Percentiles rank a stretch among this genome's conserved stretches.
These are phyloP conservation scores for Parus major DNA, from an alignment of 2,113 vertebrate species.

Conservation along the genomic window DNA sequence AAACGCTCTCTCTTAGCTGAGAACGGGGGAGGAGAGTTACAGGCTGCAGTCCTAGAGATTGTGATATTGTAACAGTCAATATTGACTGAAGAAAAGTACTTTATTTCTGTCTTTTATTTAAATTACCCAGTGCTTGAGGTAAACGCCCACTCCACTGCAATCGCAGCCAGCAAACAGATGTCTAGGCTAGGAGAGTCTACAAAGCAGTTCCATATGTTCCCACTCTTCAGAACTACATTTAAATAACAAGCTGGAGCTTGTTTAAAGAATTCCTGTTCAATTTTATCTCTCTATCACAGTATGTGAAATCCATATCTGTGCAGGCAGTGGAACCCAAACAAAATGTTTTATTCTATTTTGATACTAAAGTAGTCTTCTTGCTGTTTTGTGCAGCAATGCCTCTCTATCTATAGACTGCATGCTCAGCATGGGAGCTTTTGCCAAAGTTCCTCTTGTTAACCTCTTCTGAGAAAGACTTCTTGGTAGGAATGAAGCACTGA, in stretches of 20 bases:
- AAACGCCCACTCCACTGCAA: background rate
- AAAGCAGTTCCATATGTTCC: slow-evolving; percentile 56
- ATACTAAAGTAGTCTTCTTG: background rate
- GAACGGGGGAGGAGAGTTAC: background rate
- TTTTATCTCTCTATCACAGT: background rate
- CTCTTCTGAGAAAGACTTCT: background rate
- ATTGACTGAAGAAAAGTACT: background rate
- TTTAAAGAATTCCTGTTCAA: background rate
- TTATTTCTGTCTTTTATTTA: slow-evolving; percentile 11
- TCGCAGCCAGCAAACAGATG: slow-evolving; percentile 28
- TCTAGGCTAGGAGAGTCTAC: slow-evolving; percentile 3
- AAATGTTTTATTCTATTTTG: background rate
- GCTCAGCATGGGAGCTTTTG: background rate
- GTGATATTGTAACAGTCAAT: background rate
- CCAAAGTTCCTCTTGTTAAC: background rate
- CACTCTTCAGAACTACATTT: background rate
- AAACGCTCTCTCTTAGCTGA: background rate
- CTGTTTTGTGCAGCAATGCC: background rate
- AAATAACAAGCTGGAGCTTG: background rate
- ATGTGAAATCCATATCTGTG: background rate
- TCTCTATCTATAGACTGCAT: background rate
- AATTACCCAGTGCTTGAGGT: background rate
- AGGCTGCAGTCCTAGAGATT: background rate
- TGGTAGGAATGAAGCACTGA: background rate
- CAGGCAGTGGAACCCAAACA: background rate